These are phyloP conservation scores for Troides aeacus DNA, from an alignment of 2,888 invertebrate species.

Conservation along the genomic window DNA sequence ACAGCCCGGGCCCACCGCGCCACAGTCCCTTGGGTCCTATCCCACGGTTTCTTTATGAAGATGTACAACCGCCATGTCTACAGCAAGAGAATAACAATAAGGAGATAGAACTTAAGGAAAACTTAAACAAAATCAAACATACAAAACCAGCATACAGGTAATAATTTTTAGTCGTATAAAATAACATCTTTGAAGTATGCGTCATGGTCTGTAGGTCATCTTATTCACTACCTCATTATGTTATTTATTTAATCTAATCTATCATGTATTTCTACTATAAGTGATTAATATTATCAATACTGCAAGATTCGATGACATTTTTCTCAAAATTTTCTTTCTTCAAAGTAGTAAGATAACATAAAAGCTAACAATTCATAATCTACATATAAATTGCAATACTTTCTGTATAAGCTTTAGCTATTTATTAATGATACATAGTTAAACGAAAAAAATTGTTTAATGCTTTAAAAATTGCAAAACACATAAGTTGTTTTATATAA, in stretches of 20 bases:
- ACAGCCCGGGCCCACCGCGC: constrained; percentile 75
- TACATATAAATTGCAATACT: no score
- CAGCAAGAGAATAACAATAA: constrained; percentile 74
- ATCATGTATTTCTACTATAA: background rate
- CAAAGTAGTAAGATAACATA: no score
- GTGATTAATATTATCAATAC: no score
- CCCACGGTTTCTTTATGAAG: constrained; percentile 73
- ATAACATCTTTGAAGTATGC: constrained; percentile 38
- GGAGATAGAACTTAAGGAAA: constrained; percentile 68
- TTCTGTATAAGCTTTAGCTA: no score
- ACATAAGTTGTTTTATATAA: no score
- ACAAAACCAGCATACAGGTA: constrained; percentile 82
- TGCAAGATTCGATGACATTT: no score
- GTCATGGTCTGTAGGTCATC: constrained; percentile 33
- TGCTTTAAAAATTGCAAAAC: no score
- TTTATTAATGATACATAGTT: no score
- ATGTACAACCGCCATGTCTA: constrained; percentile 67
- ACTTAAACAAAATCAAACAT: constrained; percentile 74
- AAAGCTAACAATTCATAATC: no score
- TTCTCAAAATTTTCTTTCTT: no score
- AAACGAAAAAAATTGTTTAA: no score
- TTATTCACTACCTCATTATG: constrained; percentile 14
- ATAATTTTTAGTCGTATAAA: constrained; percentile 44
- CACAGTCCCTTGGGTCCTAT: constrained; percentile 75
- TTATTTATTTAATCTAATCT: constrained; percentile 17